These are phyloP conservation scores for Micronycteris hirsuta DNA, from an alignment of 2,113 vertebrate genomes.

Conservation along the genomic window DNA sequence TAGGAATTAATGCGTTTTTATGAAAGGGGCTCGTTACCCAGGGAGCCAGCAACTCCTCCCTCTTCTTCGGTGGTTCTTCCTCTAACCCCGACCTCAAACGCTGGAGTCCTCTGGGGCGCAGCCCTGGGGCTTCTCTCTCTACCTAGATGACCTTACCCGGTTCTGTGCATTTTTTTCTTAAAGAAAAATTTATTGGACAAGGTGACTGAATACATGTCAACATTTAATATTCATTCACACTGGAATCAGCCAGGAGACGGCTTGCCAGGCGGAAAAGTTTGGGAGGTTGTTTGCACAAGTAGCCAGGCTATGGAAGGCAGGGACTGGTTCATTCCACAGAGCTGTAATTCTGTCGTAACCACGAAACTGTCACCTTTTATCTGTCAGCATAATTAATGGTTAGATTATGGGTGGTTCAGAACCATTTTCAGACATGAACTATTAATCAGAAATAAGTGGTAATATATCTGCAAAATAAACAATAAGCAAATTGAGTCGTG, in stretches of 20 bases:
- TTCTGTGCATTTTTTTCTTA: neutral
- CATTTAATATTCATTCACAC: neutral
- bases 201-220: neutral
- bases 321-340: neutral
- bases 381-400: neutral
- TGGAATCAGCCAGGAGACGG: neutral
- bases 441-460: slow-evolving; percentile 1
- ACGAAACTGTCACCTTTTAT: neutral
- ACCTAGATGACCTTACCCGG: neutral
- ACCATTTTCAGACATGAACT: neutral
- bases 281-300: neutral
- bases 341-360: neutral
- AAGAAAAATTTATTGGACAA: neutral
- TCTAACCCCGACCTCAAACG: neutral
- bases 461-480: neutral
- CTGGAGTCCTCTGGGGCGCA: neutral
- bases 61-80: neutral
- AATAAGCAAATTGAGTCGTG: neutral
- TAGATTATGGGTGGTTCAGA: neutral
- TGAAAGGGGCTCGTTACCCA: neutral
- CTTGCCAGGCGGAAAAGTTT: neutral
- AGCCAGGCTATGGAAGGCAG: neutral
- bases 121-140: neutral
- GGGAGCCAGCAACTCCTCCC: neutral
- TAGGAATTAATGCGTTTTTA: neutral